Conservation (phyloP, 2,888 invertebrate species). For the Tricholauxania praeusta region DNA sequence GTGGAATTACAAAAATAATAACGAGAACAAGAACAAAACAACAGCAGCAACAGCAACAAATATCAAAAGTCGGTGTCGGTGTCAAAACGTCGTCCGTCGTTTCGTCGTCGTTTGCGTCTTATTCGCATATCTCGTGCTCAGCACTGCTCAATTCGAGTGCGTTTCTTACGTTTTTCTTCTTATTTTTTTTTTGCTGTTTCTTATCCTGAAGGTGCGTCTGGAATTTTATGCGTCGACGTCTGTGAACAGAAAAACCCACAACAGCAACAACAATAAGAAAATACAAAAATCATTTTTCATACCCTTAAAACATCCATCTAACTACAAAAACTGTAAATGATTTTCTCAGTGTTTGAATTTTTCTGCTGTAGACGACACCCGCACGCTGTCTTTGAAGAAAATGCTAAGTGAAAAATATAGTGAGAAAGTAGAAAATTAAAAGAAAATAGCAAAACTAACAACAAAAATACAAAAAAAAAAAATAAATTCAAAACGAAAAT, state of each 20-base stretch:
- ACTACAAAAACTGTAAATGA: no score
- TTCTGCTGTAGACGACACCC: no score
- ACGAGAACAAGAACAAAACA: neutral
- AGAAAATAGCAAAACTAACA: no score
- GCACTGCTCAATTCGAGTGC: neutral
- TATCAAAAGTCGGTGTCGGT: conserved; percentile 28
- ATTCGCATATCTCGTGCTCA: neutral
- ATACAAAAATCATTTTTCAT: neutral
- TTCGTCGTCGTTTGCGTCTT: neutral
- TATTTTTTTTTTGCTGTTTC: neutral
- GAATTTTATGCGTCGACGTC: conserved; percentile 32
- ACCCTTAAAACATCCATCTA: no score
- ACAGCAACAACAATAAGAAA: neutral
- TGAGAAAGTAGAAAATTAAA: no score
- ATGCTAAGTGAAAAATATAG: no score
- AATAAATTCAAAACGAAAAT: no score
- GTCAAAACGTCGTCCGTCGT: neutral
- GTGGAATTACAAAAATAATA: conserved; percentile 3
- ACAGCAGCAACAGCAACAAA: neutral
- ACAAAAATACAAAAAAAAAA: no score
- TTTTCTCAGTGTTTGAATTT: no score
- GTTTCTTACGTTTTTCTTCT: neutral
- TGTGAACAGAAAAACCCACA: neutral
- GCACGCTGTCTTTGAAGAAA: no score
- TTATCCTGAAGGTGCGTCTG: conserved; percentile 44